These are phyloP conservation scores for Progne subis DNA, from an alignment of 2,113 vertebrate genomes.

Conservation along the genomic window DNA sequence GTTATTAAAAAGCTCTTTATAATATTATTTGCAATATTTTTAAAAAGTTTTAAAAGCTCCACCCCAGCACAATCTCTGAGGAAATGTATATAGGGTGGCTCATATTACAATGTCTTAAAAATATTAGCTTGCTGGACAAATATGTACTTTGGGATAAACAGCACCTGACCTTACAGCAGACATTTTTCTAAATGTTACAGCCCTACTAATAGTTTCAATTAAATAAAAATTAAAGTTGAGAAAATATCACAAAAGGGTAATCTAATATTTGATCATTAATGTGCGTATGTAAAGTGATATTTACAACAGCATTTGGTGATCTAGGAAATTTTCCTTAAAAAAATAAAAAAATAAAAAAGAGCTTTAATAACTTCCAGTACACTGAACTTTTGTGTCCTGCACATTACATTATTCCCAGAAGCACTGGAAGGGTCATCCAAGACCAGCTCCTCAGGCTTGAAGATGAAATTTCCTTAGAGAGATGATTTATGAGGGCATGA, in stretches of 20 bases:
- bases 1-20: neutral
- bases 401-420: neutral
- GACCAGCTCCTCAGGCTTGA: neutral
- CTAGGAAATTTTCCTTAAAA: neutral
- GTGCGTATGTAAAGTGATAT: slow-evolving; percentile 70
- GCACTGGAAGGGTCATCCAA: neutral
- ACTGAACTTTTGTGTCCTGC: neutral
- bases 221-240: slow-evolving; percentile 82
- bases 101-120: slow-evolving; percentile 48
- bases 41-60: neutral
- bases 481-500: no score
- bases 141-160: slow-evolving; percentile 70
- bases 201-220: slow-evolving; percentile 76
- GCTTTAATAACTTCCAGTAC: neutral
- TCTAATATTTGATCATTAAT: slow-evolving; percentile 79
- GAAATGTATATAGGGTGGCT: slow-evolving; percentile 23
- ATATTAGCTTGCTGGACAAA: slow-evolving; percentile 69
- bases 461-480: neutral
- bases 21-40: neutral
- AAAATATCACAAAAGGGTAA: slow-evolving; percentile 83
- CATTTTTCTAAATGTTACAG: slow-evolving; percentile 78
- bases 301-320: slow-evolving; percentile 63
- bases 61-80: neutral
- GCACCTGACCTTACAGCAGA: slow-evolving; percentile 58
- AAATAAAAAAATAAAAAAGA: neutral